These are phyloP conservation scores for Cathartes aura DNA, from an alignment of 2,113 vertebrate species.

Conservation along the genomic window DNA sequence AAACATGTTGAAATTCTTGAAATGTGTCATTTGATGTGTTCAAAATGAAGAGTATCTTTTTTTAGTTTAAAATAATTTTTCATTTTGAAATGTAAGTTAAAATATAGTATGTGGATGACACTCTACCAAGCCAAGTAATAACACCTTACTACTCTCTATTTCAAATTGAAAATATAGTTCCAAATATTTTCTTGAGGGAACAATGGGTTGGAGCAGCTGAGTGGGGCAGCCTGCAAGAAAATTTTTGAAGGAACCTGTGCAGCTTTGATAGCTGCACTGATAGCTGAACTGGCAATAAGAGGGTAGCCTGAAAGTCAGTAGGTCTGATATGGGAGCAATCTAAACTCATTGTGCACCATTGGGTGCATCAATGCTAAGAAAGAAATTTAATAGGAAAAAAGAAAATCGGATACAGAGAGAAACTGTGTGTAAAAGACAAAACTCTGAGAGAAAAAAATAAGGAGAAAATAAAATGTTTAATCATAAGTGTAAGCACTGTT, in stretches of 20 bases:
- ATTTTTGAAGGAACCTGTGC: background rate
- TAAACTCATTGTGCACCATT: background rate
- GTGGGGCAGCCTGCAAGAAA: background rate
- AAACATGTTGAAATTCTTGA: background rate
- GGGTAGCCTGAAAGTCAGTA: background rate
- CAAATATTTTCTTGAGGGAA: background rate
- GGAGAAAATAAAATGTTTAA: background rate
- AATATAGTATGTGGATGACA: background rate
- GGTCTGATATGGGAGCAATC: background rate
- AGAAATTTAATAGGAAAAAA: background rate
- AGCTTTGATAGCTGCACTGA: background rate
- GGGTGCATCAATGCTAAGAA: background rate
- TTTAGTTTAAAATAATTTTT: background rate
- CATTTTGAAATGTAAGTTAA: background rate
- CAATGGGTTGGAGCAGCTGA: background rate
- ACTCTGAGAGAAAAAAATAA: background rate
- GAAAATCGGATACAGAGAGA: background rate
- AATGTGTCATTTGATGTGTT: background rate
- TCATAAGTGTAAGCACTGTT: background rate
- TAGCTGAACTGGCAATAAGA: background rate
- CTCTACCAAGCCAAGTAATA: background rate
- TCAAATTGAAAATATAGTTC: background rate
- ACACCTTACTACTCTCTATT: background rate
- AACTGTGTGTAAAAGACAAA: background rate
- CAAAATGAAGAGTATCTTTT: background rate